Evolutionary conservation across 2,113 vertebrate species (phyloP), one percentile per base, ranked within the genome.

Genomic region (Polypterus senegalus): DNA sequence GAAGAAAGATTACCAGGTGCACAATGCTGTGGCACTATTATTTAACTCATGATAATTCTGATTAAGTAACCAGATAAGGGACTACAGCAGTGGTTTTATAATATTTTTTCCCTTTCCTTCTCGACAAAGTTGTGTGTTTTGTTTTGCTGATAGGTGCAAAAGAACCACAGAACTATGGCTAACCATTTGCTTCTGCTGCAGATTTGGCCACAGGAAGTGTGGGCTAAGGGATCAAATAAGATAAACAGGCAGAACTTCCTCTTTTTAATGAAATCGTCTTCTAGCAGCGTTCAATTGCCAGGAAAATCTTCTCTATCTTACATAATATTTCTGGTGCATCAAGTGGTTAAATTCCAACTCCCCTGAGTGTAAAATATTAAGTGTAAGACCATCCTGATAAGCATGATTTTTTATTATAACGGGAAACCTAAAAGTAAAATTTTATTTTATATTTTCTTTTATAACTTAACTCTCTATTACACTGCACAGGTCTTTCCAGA

Each of bases 161-260:
- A 64, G 71, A 68, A 79, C 72, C 75, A 68, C 75, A 74, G 65
- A 58, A 55, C 64, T 58, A 53, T 61, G 53, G 46, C 69, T 45
- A 48, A 59, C 64, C 69, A 49, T 54, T 10, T 59, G 61, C 69
- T 67, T 54, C 69, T 62, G 61, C 46, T 11, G 61, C 43, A 55
- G 62, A 71, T 70, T 71, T 64, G 72, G 73, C 79, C 83, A 82
- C 80, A 85, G 83, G 83, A 85, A 82, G 73, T 66, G 61, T 77
- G 76, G 68, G 73, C 65, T 65, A 71, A 67, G 65, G 63, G 65
- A 70, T 66, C 65, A 63, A 71, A 70, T 62, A 73, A 73, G 67
- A 75, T 72, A 77, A 79, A 74, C 62, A 73, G 64, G 73, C 72
- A 72, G 74, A 70, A 70, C 79, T 86, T 86, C 83, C 83, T 79